These are phyloP conservation scores for Phanerotoma sp. DNA, from an alignment of 2,888 invertebrate species.

Conservation along the genomic window DNA sequence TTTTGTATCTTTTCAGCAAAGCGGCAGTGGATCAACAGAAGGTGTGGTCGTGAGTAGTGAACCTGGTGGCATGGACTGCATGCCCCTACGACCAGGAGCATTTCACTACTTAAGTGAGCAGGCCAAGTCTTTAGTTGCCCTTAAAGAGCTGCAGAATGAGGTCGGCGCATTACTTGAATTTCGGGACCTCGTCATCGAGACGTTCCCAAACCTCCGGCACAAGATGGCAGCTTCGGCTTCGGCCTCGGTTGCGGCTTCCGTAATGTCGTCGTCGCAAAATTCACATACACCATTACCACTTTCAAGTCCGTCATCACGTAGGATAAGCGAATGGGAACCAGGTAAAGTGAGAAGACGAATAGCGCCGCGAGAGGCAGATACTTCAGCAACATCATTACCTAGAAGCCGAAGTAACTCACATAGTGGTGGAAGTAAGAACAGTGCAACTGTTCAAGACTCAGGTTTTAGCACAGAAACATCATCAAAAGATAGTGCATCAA, in stretches of 20 bases:
- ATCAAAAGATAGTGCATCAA: slow-evolving; percentile 74
- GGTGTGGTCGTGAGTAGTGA: slow-evolving; percentile 35
- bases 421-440: slow-evolving; percentile 65
- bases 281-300: slow-evolving; percentile 54
- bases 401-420: slow-evolving; percentile 68
- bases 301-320: slow-evolving; percentile 55
- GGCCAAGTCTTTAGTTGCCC: slow-evolving; percentile 81
- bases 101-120: slow-evolving; percentile 85
- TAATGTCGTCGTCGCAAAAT: slow-evolving; percentile 58
- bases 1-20: slow-evolving; percentile 44
- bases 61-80: slow-evolving; percentile 74
- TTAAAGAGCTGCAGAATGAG: slow-evolving; percentile 92
- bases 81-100: slow-evolving; percentile 75
- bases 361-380: slow-evolving; percentile 46
- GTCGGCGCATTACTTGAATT: slow-evolving; percentile 89
- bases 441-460: slow-evolving; percentile 75
- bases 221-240: slow-evolving; percentile 74
- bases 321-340: slow-evolving; percentile 73
- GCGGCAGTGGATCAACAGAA: slow-evolving; percentile 50
- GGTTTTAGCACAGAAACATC: slow-evolving; percentile 90
- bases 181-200: slow-evolving; percentile 92
- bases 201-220: slow-evolving; percentile 86
- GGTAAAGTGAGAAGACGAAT: slow-evolving; percentile 73
- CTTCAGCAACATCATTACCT: slow-evolving; percentile 57
- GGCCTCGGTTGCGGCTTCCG: slow-evolving; percentile 56